A percentile compares a stretch with the other conserved stretches of the same genome.
phyloP scores from a whole-genome alignment of 2,888 invertebrate genomes.

The Gymnoscelis rufifasciata region DNA sequence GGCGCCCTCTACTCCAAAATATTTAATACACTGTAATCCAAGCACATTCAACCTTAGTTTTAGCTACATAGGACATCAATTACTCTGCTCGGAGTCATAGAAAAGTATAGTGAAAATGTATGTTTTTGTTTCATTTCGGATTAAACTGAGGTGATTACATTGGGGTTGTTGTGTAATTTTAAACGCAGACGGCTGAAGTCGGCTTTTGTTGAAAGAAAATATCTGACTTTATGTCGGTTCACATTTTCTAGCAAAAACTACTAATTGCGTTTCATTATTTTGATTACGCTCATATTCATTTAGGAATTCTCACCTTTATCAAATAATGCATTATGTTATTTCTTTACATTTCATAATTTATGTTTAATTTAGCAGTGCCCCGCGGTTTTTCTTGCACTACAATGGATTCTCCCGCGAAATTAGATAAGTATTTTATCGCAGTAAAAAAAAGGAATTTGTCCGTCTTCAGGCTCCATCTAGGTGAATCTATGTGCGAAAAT shows the following conservation, averaged over 20 bases:
- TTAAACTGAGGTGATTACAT: slow-evolving; percentile 29
- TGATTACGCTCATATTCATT: background rate
- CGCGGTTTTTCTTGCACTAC: too few species aligned
- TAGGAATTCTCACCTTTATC: background rate
- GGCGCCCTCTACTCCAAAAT: slow-evolving; percentile 20
- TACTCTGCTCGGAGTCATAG: slow-evolving; percentile 4
- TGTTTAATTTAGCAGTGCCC: too few species aligned
- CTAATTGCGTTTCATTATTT: slow-evolving; percentile 1
- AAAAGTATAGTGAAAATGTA: slow-evolving; percentile 13
- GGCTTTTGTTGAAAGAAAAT: slow-evolving; percentile 17
- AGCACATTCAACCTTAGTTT: slow-evolving; percentile 18
- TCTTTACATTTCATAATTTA: too few species aligned
- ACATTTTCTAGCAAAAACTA: slow-evolving; percentile 14
- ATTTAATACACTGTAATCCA: slow-evolving; percentile 12
- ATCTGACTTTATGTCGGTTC: slow-evolving; percentile 11
- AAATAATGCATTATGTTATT: too few species aligned
- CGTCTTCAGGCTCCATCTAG: too few species aligned
- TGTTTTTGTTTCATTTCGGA: slow-evolving; percentile 21
- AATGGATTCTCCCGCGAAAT: too few species aligned
- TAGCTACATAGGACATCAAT: background rate
- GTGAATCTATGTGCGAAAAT: too few species aligned
- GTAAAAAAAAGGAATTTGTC: too few species aligned
- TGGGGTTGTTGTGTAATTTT: slow-evolving; percentile 25
- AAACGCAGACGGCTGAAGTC: slow-evolving; percentile 25
- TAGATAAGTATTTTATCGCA: too few species aligned